These are phyloP conservation scores for Pammene aurita DNA, from an alignment of 2,888 invertebrate species.

Conservation along the genomic window DNA sequence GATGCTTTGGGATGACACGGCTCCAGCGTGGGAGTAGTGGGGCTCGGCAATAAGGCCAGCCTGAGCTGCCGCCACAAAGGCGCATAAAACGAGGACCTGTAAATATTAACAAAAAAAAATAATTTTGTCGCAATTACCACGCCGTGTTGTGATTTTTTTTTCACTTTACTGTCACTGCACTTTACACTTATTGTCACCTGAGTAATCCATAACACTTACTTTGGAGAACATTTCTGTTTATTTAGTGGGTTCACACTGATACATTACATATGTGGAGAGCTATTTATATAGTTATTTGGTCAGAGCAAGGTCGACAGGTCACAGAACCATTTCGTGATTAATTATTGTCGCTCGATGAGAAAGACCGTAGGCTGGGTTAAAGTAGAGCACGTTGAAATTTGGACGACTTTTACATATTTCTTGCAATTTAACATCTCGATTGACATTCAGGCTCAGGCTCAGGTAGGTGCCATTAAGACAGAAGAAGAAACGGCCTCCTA, in stretches of 20 bases:
- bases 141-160: neutral
- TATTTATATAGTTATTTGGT: constrained; percentile 47
- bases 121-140: neutral
- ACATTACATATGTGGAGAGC: constrained; percentile 39
- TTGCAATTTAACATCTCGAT: constrained; percentile 8
- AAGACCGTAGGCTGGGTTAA: constrained; percentile 25
- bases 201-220: constrained; percentile 43
- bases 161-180: constrained; percentile 16
- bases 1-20: constrained; percentile 67
- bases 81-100: constrained; percentile 47
- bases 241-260: constrained; percentile 42
- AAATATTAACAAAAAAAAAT: constrained; percentile 16
- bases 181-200: constrained; percentile 35
- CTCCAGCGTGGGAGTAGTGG: constrained; percentile 49
- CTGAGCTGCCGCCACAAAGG: constrained; percentile 50
- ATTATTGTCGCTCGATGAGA: constrained; percentile 37
- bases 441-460: neutral
- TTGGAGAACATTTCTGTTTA: constrained; percentile 45
- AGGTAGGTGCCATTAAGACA: neutral
- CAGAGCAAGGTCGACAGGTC: constrained; percentile 48
- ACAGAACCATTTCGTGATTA: constrained; percentile 39
- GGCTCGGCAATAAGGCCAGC: constrained; percentile 47
- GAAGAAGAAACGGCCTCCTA: no score
- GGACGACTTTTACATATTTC: constrained; percentile 29
- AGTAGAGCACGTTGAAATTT: constrained; percentile 37